Conservation (phyloP, 2,113 vertebrate species). For the Neodontobutis hainanensis region DNA sequence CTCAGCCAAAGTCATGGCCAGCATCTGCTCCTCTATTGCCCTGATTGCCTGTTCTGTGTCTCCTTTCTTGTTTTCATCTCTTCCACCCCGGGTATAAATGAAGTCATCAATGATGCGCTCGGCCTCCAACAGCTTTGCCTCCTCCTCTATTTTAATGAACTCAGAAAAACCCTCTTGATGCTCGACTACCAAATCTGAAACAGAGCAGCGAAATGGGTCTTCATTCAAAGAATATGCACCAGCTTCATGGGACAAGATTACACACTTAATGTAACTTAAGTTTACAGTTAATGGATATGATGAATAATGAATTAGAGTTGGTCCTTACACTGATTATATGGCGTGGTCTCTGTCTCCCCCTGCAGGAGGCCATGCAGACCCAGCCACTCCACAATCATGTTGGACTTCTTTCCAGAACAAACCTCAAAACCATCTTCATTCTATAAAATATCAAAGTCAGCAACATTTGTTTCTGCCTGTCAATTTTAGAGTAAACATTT, state of each 20-base stretch:
- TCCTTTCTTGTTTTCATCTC: slow-evolving; percentile 14
- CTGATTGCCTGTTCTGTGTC: slow-evolving; percentile 43
- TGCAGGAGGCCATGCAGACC: slow-evolving; percentile 78
- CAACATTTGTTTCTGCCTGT: not conserved
- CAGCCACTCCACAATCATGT: slow-evolving; percentile 87
- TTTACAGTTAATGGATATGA: not conserved
- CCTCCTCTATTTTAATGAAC: slow-evolving; percentile 84
- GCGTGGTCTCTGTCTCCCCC: slow-evolving; percentile 56
- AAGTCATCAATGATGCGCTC: slow-evolving; percentile 87
- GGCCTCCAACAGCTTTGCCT: slow-evolving; percentile 88
- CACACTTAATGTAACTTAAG: too few species aligned
- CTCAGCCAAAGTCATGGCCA: slow-evolving; percentile 82
- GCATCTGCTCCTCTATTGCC: slow-evolving; percentile 71
- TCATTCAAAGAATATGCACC: too few species aligned
- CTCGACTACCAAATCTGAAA: slow-evolving; percentile 42
- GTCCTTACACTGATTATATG: slow-evolving; percentile 75
- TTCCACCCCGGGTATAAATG: slow-evolving; percentile 36
- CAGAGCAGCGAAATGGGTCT: slow-evolving; percentile 2
- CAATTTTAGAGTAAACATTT: not conserved
- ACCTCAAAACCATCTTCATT: slow-evolving; percentile 51
- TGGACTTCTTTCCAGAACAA: slow-evolving; percentile 45
- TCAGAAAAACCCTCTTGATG: slow-evolving; percentile 64
- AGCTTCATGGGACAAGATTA: too few species aligned
- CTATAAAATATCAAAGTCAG: slow-evolving; percentile 24
- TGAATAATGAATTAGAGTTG: not conserved